A percentile compares a stretch with the other conserved stretches of the same genome.
Conservation (phyloP, 2,113 vertebrate species). For the Leucopsar rothschildi region DNA sequence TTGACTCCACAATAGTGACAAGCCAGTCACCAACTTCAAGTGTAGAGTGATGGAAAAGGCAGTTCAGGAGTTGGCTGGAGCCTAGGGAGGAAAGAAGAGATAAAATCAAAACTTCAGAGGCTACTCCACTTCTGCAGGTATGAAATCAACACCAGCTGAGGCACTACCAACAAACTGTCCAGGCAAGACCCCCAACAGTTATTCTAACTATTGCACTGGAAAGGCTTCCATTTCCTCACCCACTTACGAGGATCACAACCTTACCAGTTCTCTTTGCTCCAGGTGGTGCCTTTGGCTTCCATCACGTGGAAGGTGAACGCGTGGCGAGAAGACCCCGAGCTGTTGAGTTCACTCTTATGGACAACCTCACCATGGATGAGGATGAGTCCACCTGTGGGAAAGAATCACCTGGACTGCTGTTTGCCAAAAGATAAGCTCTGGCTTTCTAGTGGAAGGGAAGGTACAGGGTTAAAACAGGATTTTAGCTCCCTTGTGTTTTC, state of each 20-base stretch:
- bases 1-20: not conserved
- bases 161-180: not conserved
- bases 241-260: not conserved
- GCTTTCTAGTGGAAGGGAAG: not conserved
- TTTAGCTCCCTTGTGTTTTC: not conserved
- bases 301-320: conserved; percentile 93
- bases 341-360: conserved; percentile 88
- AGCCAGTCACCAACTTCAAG: conserved; percentile 14
- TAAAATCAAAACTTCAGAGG: not conserved
- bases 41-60: conserved; percentile 86
- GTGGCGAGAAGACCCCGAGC: conserved; percentile 81
- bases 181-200: not conserved
- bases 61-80: conserved; percentile 88
- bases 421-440: not conserved
- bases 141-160: not conserved
- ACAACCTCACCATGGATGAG: conserved; percentile 93
- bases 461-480: not conserved
- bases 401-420: not conserved
- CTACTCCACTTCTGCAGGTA: not conserved
- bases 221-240: not conserved
- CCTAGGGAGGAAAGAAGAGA: conserved; percentile 68
- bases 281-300: conserved; percentile 82
- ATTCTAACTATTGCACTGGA: not conserved
- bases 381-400: conserved; percentile 78
- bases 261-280: conserved; percentile 95